A percentile compares a stretch with the other conserved stretches of the same genome.
phyloP scores from a whole-genome alignment of 2,888 invertebrate genomes.

The Hyposoter didymator region DNA sequence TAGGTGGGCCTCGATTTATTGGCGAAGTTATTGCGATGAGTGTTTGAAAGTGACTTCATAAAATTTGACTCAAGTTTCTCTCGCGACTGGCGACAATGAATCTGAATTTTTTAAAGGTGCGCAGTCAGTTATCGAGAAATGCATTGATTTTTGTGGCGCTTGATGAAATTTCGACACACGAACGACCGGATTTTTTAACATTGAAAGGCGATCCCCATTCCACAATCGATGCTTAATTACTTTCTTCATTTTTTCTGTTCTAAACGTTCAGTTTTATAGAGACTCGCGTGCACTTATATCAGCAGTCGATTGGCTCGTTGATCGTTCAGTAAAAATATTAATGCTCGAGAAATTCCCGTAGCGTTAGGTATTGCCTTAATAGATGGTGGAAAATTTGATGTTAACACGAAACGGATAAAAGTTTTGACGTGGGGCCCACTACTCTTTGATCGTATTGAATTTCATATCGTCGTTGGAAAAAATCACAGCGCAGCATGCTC shows the following conservation, averaged over 20 bases:
- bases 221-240: constrained; percentile 29
- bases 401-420: constrained; percentile 12
- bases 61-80: neutral
- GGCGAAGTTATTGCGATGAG: too few relatives aligned
- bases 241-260: constrained; percentile 1
- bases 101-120: neutral
- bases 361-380: constrained; percentile 21
- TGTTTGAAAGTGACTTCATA: too few relatives aligned
- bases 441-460: neutral
- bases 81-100: neutral
- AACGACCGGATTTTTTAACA: neutral
- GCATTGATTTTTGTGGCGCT: neutral
- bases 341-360: constrained; percentile 1
- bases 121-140: neutral
- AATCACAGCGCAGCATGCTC: neutral
- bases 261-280: neutral
- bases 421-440: neutral
- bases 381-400: constrained; percentile 24
- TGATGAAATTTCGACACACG: neutral
- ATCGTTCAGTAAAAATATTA: constrained; percentile 11
- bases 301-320: constrained; percentile 1
- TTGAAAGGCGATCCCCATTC: neutral
- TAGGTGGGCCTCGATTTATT: too few relatives aligned
- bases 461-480: neutral
- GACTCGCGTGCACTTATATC: neutral